A percentile compares a stretch with the other conserved stretches of the same genome.
phyloP scores from a whole-genome alignment of 2,888 invertebrate species.

The Dinocampus coccinellae region DNA sequence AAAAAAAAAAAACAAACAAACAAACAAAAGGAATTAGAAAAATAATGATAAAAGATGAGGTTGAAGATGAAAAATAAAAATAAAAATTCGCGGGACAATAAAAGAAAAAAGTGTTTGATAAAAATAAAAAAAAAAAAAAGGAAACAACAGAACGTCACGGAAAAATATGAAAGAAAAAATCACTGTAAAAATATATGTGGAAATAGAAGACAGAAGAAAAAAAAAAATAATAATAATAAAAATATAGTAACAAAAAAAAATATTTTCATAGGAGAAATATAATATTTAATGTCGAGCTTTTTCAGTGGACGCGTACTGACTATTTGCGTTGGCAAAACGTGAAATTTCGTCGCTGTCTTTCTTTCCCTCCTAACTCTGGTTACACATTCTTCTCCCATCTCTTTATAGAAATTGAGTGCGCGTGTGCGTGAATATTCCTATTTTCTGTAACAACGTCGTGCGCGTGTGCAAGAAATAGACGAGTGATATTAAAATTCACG shows the following conservation, averaged over 20 bases:
- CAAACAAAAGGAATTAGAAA: no score
- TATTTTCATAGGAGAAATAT: neutral
- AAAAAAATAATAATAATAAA: neutral
- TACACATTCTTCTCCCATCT: conserved; percentile 27
- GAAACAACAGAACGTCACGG: no score
- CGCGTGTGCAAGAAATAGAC: conserved; percentile 31
- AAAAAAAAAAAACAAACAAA: neutral
- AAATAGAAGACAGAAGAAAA: conserved; percentile 4
- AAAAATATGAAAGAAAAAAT: no score
- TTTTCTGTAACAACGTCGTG: conserved; percentile 11
- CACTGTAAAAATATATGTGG: no score
- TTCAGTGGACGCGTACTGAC: conserved; percentile 44
- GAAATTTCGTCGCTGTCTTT: conserved; percentile 24
- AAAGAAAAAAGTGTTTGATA: no score
- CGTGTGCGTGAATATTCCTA: conserved; percentile 32
- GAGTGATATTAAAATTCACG: conserved; percentile 26
- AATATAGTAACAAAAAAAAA: conserved; percentile 2
- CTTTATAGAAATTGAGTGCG: conserved; percentile 28
- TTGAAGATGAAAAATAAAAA: neutral
- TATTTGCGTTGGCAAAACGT: conserved; percentile 30
- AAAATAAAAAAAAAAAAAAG: conserved; percentile 4
- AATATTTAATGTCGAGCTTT: conserved; percentile 42
- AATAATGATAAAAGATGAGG: no score
- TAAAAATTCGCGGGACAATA: neutral
- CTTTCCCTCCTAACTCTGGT: neutral